Conservation (phyloP, 2,113 vertebrate species). For the Manacus vitellinus region DNA sequence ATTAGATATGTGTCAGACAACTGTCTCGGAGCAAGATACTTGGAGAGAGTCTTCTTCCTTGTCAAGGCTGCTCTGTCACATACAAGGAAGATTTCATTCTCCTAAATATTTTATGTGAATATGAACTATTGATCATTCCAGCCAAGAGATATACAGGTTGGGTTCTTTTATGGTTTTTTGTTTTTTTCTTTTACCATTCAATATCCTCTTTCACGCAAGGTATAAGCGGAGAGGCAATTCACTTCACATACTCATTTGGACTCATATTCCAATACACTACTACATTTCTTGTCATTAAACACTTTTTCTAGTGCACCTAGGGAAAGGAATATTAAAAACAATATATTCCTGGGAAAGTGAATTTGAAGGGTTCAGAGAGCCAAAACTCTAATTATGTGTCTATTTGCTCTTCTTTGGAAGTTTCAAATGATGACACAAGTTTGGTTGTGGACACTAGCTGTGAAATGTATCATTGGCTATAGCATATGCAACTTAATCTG, state of each 20-base stretch:
- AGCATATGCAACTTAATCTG: neutral
- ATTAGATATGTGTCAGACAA: neutral
- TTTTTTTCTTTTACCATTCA: neutral
- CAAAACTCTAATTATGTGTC: neutral
- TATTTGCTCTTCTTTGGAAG: neutral
- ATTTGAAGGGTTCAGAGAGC: neutral
- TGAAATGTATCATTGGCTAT: neutral
- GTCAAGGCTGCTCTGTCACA: neutral
- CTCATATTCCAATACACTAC: neutral
- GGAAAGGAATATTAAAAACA: neutral
- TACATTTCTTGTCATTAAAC: neutral
- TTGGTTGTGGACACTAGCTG: neutral
- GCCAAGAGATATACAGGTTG: neutral
- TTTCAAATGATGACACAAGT: neutral
- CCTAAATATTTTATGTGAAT: neutral
- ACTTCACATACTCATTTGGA: neutral
- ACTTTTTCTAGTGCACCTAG: neutral
- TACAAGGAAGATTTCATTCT: neutral
- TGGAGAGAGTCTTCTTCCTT: neutral
- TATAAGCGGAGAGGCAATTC: neutral
- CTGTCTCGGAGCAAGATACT: neutral
- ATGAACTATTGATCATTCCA: neutral
- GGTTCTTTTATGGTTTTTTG: neutral
- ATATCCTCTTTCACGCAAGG: neutral
- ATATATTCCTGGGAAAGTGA: neutral